These are phyloP conservation scores for Chironomus striatipennis DNA, from an alignment of 1,140 invertebrate species.

Conservation along the genomic window DNA sequence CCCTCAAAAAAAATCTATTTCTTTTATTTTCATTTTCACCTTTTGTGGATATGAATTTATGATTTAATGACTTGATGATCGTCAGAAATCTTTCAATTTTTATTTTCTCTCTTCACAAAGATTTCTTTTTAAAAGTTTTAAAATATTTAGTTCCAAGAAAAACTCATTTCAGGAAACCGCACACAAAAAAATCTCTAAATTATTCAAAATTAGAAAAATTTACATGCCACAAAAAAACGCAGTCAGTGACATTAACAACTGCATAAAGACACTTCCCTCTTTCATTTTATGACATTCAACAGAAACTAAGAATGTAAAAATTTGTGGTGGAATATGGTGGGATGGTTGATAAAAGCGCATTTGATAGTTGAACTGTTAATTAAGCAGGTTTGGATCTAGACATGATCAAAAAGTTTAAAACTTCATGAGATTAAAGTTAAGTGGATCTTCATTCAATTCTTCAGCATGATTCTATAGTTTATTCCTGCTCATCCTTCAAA, in stretches of 20 bases:
- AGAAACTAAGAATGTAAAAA: no score
- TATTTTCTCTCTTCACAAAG: neutral
- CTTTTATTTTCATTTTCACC: no score
- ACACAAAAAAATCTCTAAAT: neutral
- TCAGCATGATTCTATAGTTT: no score
- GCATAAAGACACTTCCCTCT: neutral
- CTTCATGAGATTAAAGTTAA: no score
- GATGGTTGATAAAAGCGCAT: no score
- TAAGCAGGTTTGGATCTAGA: no score
- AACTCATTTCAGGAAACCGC: conserved; percentile 1
- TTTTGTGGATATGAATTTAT: neutral
- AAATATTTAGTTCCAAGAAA: neutral
- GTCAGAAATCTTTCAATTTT: neutral
- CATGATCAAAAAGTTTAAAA: no score
- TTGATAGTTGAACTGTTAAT: no score
- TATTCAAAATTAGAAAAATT: neutral
- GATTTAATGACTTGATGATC: neutral
- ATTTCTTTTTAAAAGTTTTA: neutral
- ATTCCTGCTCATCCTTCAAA: no score
- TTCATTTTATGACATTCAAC: neutral
- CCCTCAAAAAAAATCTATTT: no score
- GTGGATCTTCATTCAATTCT: no score
- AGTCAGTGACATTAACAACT: neutral
- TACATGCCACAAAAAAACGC: neutral
- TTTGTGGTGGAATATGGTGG: no score